Evolutionary conservation across 2,888 invertebrate species (phyloP), one percentile per base, ranked within the genome.

Genomic region (Lasioglossum morio): DNA sequence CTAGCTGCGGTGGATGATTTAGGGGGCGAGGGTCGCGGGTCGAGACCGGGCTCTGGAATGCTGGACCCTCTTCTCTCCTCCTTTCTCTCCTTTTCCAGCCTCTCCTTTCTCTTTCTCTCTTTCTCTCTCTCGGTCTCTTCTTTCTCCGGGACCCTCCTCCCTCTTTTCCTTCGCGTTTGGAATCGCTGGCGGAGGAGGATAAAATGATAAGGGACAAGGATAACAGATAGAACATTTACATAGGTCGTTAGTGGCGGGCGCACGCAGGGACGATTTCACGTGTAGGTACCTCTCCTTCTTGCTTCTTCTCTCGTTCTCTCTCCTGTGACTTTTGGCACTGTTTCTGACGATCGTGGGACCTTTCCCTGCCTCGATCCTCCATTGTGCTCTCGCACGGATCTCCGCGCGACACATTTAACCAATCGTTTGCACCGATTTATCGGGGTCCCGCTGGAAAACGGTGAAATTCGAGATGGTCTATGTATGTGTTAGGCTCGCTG

Each of bases 1-100:
- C 94, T 94, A 94, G 94, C 92, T 91, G 90, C 93, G 94, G 94
- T 94, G 94, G 95, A 95, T 95, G 95, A 95, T 95, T 95, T 95
- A 95, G 95, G 94, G 95, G 94, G 93, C 94, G 94, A 93, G 94
- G 95, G 95, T 95, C 95, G 95, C 94, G 95, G 94, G 94, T 94
- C 94, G 94, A 94, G 94, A 93, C 93, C 93, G 91, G 94, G 92
- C 93, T 92, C 94, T 94, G 94, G 94, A 94, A 93, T 93, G 93
- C 88, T 89, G 93, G 92, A 87, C 88, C 92, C 89, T 92, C 91
- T 73, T 82, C 77, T 79, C 77, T 84, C 79, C 79, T 70, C 75
- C 60, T 23, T 66, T 85, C 84, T 70, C n/a, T n/a, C 43, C 43
- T 43, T 43, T 43, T 14, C 43, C 14, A 43, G 43, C 43, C 14